These are phyloP conservation scores for Tragelaphus strepsiceros DNA, from an alignment of 2,113 vertebrate species.

Conservation along the genomic window DNA sequence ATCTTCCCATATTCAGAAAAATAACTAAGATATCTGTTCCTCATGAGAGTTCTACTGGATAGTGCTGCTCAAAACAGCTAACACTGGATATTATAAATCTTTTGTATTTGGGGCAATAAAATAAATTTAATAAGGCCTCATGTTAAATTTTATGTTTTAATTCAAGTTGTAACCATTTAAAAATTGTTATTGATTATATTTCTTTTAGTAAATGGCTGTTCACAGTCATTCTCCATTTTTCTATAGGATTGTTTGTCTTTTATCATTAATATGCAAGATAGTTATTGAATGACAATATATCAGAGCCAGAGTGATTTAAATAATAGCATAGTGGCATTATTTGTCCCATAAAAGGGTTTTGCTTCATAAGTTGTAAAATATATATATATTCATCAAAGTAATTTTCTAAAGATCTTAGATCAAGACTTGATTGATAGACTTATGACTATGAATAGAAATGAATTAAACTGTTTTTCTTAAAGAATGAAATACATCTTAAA, in stretches of 20 bases:
- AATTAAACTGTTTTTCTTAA: neutral
- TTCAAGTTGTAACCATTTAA: neutral
- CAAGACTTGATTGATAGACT: neutral
- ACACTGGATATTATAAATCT: neutral
- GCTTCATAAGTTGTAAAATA: neutral
- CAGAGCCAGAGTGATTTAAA: neutral
- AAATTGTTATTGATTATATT: neutral
- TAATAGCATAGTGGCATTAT: neutral
- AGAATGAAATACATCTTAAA: neutral
- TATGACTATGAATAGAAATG: neutral
- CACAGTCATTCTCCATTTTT: neutral
- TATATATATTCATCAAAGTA: neutral
- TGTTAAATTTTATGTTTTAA: constrained; percentile 7
- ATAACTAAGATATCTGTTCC: neutral
- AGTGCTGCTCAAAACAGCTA: neutral
- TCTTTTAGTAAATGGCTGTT: neutral
- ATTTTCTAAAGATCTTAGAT: neutral
- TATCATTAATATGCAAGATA: neutral
- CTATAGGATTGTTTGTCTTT: neutral
- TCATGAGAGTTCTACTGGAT: too few relatives aligned
- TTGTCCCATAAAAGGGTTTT: neutral
- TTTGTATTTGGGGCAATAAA: neutral
- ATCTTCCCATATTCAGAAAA: neutral
- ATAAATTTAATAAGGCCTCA: neutral
- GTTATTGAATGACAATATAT: neutral